phyloP scores from a whole-genome alignment of 2,797 vertebrate species.

The Amphiprion clarkii region DNA sequence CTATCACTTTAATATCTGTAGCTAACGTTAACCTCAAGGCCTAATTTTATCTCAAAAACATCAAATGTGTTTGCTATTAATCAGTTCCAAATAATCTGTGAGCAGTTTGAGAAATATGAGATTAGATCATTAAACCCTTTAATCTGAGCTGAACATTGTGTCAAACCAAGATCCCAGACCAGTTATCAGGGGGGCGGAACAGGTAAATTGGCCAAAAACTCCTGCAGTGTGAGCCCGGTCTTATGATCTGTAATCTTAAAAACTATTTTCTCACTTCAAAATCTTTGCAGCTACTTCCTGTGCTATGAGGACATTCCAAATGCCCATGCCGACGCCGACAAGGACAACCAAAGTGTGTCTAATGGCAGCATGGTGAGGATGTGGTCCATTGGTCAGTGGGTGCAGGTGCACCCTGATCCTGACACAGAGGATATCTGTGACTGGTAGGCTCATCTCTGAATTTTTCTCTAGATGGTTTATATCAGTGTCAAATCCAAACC shows the following conservation, averaged over 20 bases:
- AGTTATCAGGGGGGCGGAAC: no score
- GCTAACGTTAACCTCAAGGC: no score
- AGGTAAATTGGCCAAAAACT: no score
- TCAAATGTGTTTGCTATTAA: no score
- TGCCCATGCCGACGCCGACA: slow-evolving; percentile 25
- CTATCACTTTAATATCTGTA: no score
- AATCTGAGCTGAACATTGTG: no score
- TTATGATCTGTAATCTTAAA: neutral
- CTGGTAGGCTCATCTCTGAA: slow-evolving; percentile 64
- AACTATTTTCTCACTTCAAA: neutral
- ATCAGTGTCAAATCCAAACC: neutral
- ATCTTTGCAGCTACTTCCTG: slow-evolving; percentile 86
- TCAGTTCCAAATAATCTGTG: no score
- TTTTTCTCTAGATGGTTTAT: neutral
- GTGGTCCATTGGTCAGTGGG: slow-evolving; percentile 91
- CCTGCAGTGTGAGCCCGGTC: no score
- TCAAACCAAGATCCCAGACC: no score
- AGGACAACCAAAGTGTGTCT: slow-evolving; percentile 3
- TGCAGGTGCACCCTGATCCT: slow-evolving; percentile 83
- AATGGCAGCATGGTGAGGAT: slow-evolving; percentile 17
- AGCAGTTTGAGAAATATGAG: no score
- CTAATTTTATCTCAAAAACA: no score
- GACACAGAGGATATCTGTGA: slow-evolving; percentile 81
- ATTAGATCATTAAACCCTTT: no score
- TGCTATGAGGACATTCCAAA: slow-evolving; percentile 86